Evolutionary conservation across 2,797 vertebrate genomes (phyloP).

Genomic region (Anabacerthia variegaticeps): DNA sequence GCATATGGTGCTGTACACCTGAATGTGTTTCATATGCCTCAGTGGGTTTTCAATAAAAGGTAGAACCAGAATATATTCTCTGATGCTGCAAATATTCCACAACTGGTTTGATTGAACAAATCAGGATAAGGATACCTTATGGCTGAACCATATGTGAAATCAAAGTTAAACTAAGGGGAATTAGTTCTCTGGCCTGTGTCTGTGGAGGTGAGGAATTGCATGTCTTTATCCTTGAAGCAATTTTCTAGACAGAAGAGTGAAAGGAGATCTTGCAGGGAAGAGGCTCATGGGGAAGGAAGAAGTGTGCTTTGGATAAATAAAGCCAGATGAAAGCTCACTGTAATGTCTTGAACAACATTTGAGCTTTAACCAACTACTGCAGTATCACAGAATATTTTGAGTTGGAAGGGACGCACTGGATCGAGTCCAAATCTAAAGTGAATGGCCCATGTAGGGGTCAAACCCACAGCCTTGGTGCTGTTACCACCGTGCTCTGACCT

Average conservation of each 20-base stretch:
- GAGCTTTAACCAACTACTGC: background rate
- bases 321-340: background rate
- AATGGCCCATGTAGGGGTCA: background rate
- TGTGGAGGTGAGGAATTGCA: background rate
- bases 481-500: background rate
- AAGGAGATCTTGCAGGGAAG: background rate
- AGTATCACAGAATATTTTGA: background rate
- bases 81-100: background rate
- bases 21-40: background rate
- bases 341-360: background rate
- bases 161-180: background rate
- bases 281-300: background rate
- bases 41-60: background rate
- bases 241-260: background rate
- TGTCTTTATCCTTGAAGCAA: background rate
- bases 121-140: background rate
- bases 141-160: background rate
- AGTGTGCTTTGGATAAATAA: background rate
- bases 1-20: background rate
- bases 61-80: background rate
- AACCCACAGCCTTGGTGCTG: background rate
- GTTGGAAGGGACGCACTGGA: background rate
- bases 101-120: background rate
- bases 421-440: background rate
- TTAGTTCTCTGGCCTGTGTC: background rate